These are phyloP conservation scores for Ara ararauna DNA, from an alignment of 2,797 vertebrate species.

Conservation along the genomic window DNA sequence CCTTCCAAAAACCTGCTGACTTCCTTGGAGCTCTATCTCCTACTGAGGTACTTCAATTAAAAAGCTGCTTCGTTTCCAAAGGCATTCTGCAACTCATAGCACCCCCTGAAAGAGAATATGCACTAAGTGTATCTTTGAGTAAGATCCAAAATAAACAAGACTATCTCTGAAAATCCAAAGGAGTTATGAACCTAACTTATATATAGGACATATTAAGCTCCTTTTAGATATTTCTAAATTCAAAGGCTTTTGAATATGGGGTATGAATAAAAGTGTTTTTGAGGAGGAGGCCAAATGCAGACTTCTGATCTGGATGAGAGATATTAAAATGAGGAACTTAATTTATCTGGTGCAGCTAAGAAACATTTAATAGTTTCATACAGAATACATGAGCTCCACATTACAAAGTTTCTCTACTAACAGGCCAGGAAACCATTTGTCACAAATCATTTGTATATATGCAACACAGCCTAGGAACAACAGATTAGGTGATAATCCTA, in stretches of 20 bases:
- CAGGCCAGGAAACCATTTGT: background rate
- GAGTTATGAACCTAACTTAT: background rate
- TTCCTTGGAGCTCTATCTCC: background rate
- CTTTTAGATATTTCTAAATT: background rate
- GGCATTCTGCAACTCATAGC: background rate
- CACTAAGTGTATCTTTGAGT: background rate
- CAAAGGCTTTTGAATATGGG: background rate
- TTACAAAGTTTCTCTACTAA: background rate
- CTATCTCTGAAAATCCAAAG: background rate
- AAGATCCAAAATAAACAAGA: background rate
- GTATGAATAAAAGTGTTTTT: background rate
- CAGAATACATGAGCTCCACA: background rate
- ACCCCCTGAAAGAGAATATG: background rate
- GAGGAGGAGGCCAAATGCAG: background rate
- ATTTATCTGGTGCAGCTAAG: background rate
- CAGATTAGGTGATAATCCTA: background rate
- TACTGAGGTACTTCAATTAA: background rate
- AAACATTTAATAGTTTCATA: background rate
- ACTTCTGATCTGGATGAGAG: background rate
- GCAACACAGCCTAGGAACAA: background rate
- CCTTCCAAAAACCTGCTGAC: background rate
- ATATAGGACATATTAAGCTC: background rate
- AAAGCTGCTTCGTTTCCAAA: conserved; percentile 15
- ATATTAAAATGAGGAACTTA: background rate
- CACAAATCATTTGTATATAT: background rate